Conservation (phyloP, 1,140 invertebrate genomes). For the Harlomillsia oculata region DNA sequence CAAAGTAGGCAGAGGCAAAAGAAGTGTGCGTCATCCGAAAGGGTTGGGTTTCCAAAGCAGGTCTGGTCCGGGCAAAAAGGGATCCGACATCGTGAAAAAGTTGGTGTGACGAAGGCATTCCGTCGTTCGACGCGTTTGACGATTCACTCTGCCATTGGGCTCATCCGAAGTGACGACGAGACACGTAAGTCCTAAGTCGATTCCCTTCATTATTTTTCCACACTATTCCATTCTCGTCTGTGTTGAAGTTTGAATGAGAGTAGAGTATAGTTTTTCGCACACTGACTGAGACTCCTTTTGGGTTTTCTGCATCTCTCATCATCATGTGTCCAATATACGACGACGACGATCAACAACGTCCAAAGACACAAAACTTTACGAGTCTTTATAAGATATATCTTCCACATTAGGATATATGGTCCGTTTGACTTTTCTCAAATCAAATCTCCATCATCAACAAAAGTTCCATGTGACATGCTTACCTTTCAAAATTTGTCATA, state of each 20-base stretch:
- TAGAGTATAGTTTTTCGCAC: too few species aligned
- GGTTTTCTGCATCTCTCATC: constrained; percentile 3
- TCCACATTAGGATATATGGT: too few species aligned
- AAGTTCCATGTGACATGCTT: too few species aligned
- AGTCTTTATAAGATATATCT: background rate
- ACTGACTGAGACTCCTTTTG: constrained; percentile 15
- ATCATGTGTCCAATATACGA: background rate
- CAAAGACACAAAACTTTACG: constrained; percentile 2
- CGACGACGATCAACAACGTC: background rate
- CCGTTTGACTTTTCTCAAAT: too few species aligned
- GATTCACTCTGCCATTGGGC: constrained; percentile 32
- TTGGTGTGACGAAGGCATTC: constrained; percentile 34
- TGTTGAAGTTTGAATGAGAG: too few species aligned
- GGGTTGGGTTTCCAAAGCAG: constrained; percentile 6
- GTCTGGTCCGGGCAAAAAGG: constrained; percentile 16
- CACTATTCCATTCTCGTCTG: constrained; percentile 13
- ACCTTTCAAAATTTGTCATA: too few species aligned
- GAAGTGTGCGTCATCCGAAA: constrained; percentile 8
- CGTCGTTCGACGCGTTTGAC: constrained; percentile 34
- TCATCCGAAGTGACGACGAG: constrained; percentile 28
- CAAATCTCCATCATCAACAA: too few species aligned
- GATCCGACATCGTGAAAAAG: constrained; percentile 18
- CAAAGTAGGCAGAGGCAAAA: too few species aligned
- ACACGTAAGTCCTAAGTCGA: constrained; percentile 27
- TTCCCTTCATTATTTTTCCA: constrained; percentile 31